phyloP scores from a whole-genome alignment of 2,888 invertebrate genomes.

The Lobophora halterata region DNA sequence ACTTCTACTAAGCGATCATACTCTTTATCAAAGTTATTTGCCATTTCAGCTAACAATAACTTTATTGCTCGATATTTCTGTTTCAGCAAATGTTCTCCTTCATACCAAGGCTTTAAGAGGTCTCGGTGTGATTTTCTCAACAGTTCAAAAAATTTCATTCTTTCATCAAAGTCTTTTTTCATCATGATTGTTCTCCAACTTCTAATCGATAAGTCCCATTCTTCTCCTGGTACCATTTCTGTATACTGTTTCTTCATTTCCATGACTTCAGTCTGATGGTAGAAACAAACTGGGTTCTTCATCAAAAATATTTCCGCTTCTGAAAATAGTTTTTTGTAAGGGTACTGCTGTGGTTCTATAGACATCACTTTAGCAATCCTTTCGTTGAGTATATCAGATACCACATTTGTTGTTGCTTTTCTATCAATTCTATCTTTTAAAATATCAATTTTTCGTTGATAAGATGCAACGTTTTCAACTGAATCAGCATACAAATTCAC shows the following conservation, averaged over 20 bases:
- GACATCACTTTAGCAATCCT: constrained; percentile 43
- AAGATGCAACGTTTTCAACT: constrained; percentile 44
- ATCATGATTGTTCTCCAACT: constrained; percentile 65
- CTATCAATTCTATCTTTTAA: constrained; percentile 47
- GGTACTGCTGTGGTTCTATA: constrained; percentile 51
- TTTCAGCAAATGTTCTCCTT: constrained; percentile 48
- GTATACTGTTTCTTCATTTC: constrained; percentile 53
- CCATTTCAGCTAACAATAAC: constrained; percentile 48
- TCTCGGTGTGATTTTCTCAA: constrained; percentile 50
- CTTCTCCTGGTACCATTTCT: constrained; percentile 47
- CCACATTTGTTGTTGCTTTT: constrained; percentile 45
- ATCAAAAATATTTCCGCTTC: constrained; percentile 66
- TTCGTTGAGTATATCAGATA: constrained; percentile 42
- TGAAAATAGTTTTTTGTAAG: constrained; percentile 59
- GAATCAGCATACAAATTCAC: constrained; percentile 61
- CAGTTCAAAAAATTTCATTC: constrained; percentile 58
- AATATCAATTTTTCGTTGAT: constrained; percentile 39
- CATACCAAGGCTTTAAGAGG: constrained; percentile 61
- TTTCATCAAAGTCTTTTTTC: constrained; percentile 55
- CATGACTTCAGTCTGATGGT: constrained; percentile 66
- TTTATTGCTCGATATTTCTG: constrained; percentile 57
- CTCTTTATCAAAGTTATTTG: constrained; percentile 56
- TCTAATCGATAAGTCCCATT: constrained; percentile 62
- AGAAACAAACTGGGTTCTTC: constrained; percentile 69
- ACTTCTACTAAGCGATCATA: constrained; percentile 37